Percentiles rank a stretch among this genome's conserved stretches.
phyloP scores from a whole-genome alignment of 2,888 invertebrate species.

The Lamellibrachia columna region DNA sequence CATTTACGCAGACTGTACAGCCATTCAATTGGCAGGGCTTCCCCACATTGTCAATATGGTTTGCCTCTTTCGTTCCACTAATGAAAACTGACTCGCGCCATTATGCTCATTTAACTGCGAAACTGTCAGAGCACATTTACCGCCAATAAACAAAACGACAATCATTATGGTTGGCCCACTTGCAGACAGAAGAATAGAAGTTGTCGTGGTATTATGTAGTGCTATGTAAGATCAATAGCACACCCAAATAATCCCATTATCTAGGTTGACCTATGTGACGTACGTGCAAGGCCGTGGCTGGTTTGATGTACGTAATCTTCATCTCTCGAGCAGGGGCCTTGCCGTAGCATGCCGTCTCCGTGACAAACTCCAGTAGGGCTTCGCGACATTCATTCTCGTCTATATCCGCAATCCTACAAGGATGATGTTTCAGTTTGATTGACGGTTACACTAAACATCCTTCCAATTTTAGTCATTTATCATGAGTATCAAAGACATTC shows the following conservation, averaged over 20 bases:
- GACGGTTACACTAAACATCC: not conserved
- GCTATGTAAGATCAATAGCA: not conserved
- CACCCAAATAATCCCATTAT: not conserved
- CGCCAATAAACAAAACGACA: no score
- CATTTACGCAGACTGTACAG: not conserved
- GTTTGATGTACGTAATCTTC: constrained; percentile 66
- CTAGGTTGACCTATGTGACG: not conserved
- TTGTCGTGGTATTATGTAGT: no score
- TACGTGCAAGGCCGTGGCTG: constrained; percentile 68
- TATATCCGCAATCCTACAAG: constrained; percentile 4
- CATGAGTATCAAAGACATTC: no score
- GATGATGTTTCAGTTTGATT: no score
- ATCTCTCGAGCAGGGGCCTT: constrained; percentile 67
- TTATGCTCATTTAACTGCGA: not conserved
- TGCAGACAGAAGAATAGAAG: no score
- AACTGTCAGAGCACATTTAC: no score
- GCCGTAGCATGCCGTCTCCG: constrained; percentile 69
- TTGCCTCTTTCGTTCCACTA: not conserved
- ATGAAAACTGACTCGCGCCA: not conserved
- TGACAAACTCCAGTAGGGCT: constrained; percentile 65
- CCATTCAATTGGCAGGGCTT: not conserved
- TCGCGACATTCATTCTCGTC: constrained; percentile 55
- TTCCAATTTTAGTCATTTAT: not conserved
- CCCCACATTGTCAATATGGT: not conserved
- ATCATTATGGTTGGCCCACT: no score